These are phyloP conservation scores for Anabacerthia variegaticeps DNA, from an alignment of 2,797 vertebrate species.

Conservation along the genomic window DNA sequence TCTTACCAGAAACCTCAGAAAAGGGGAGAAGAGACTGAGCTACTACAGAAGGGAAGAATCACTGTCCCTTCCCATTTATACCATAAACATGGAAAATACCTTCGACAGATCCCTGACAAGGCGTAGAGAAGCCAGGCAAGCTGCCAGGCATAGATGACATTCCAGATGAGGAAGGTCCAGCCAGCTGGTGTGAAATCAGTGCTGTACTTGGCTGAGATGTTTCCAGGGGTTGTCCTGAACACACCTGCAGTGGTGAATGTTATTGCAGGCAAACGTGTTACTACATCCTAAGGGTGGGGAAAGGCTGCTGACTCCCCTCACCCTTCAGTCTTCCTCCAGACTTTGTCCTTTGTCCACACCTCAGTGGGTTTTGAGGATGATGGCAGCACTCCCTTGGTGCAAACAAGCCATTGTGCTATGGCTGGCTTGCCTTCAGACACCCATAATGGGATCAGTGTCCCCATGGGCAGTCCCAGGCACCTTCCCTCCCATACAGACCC, in stretches of 20 bases:
- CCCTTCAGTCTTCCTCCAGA: not conserved
- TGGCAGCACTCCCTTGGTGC: not conserved
- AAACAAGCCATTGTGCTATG: not conserved
- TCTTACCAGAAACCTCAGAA: not conserved
- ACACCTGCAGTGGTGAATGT: conserved; percentile 17
- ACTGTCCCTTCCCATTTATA: not conserved
- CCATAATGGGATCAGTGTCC: conserved; percentile 1
- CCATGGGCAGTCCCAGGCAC: not conserved
- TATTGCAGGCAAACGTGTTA: conserved; percentile 3
- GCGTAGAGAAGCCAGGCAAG: conserved; percentile 58
- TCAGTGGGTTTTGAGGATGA: not conserved
- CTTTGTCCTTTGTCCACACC: not conserved
- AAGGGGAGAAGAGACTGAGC: not conserved
- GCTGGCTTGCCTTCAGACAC: not conserved
- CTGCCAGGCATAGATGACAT: conserved; percentile 62
- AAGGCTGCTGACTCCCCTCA: not conserved
- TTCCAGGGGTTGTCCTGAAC: conserved; percentile 68
- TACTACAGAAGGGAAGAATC: not conserved
- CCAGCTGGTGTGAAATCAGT: conserved; percentile 58
- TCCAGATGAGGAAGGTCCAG: conserved; percentile 72
- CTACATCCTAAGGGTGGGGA: not conserved
- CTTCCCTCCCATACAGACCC: not conserved
- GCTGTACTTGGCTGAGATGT: conserved; percentile 55
- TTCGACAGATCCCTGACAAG: conserved; percentile 52
- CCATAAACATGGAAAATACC: not conserved